Base-by-base conservation (phyloP, 2,797 vertebrate genomes). In the Helostoma temminkii region DNA sequence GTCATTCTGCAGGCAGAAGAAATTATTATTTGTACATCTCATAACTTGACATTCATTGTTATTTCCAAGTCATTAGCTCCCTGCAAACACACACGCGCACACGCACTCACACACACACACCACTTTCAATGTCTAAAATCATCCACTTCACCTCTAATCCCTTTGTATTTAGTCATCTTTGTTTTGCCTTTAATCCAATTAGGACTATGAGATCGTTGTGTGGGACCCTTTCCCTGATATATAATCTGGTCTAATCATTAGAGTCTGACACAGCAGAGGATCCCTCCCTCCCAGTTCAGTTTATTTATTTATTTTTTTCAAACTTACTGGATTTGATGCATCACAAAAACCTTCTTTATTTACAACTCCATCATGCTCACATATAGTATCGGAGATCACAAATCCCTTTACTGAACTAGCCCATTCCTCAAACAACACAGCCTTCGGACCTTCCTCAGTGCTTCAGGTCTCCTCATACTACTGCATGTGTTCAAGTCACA, bases 1-100 rank as follows among this genome's bases (percentile, higher is more conserved):
- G 3, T 90, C 76, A 69, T 87, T 66, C 94, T 95, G 76, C 46
- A 81, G 66, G 55, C 7, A 66, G 1, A 65, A 43, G 22, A 21
- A 22, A 22, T 42, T 41, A 2, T 18, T 49, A 8, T 22, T 36
- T 56, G 14, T 1, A 37, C 14, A 47, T 14, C 26, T 4, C 43
- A 34, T 32, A 39, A n/a, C n/a, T n/a, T n/a, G n/a, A n/a, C n/a
- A n/a, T n/a, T n/a, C n/a, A n/a, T n/a, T n/a, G n/a, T 9, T 34
- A 14, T 47, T 62, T 6, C 25, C 6, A n/a, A 43, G 41, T 39
- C 6, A 56, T 62, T 55, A 53, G 2, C 39, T 41, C 30, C 14
- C 24, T n/a, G 47, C 41, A 22, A 32, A 45, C 41, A 21, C 37
- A 48, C 32, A 34, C 32, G n/a, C 25, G 2, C 49, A 4, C 26